Conservation (phyloP, 2,888 invertebrate species). For the Eristalis tenax region DNA sequence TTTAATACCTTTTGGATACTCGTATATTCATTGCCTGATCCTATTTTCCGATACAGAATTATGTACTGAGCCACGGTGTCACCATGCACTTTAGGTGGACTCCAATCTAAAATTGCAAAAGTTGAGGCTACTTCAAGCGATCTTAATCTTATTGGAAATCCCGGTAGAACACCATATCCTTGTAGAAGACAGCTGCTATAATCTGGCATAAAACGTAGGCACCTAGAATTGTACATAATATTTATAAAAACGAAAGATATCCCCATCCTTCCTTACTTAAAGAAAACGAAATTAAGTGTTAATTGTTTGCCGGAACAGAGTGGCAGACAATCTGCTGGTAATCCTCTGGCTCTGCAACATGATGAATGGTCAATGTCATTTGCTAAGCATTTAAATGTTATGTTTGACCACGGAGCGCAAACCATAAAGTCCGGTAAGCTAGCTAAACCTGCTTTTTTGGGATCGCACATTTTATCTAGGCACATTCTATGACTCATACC, state of each 20-base stretch:
- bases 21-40: constrained; percentile 83
- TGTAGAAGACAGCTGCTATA: constrained; percentile 92
- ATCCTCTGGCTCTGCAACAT: constrained; percentile 88
- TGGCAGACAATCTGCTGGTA: constrained; percentile 88
- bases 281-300: constrained; percentile 89
- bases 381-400: constrained; percentile 90
- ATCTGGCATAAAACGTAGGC: constrained; percentile 90
- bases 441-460: constrained; percentile 83
- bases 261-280: constrained; percentile 85
- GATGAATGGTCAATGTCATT: constrained; percentile 91
- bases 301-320: constrained; percentile 91
- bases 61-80: constrained; percentile 88
- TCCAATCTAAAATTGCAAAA: constrained; percentile 91
- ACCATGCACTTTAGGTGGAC: constrained; percentile 86
- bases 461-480: constrained; percentile 90
- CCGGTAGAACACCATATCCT: constrained; percentile 91
- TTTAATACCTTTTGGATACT: constrained; percentile 82
- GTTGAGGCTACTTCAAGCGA: constrained; percentile 88
- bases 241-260: not conserved
- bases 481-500: constrained; percentile 89
- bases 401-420: constrained; percentile 93
- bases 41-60: constrained; percentile 84
- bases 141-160: constrained; percentile 86
- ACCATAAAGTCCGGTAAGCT: constrained; percentile 90
- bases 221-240: constrained; percentile 81